Evolutionary conservation across 2,888 invertebrate genomes (phyloP), one percentile per base, ranked within the genome.

Genomic region (Cantharis lateralis): DNA sequence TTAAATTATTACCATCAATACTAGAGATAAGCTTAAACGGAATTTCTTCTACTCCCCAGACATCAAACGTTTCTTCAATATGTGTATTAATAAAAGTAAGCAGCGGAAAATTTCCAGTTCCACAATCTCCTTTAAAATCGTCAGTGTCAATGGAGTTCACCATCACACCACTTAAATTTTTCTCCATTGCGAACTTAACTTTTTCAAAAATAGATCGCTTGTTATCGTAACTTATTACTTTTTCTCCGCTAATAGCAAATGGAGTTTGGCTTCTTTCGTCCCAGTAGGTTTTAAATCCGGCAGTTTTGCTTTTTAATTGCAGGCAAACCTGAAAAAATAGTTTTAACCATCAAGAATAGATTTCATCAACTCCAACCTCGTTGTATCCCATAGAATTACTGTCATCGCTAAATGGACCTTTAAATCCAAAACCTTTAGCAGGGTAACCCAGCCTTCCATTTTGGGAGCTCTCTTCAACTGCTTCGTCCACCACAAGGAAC

Each of bases 121-220:
- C 15, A 79, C 96, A 96, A 69, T 90, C 90, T 0, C 95, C 95
- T 15, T 89, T 89, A 86, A 96, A 96, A 87, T 96, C 96, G 81
- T 96, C 96, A 0, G 95, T 96, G 86, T 96, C 96, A 62, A 96
- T 92, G 62, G 95, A 95, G 96, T 96, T 96, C 7, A 96, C 92
- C 96, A 96, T 96, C 0, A 94, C 91, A 1, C 96, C 96, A 0
- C 93, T 95, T 0, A 96, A 87, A 3, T 90, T 90, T 81, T 92
- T 90, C 78, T 90, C 90, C 84, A 93, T 89, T 0, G 93, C 93
- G 84, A 91, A 91, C 73, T 82, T 89, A 80, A 96, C 93, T 91
- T 96, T 96, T 62, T 91, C 90, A 18, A 91, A 91, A 69, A 97
- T 92, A n/a, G 96, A 95, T 18, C 91, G 89, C 0, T 92, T 90